Base-by-base conservation (phyloP, 2,797 vertebrate species). In the Bovichtus diacanthus region DNA sequence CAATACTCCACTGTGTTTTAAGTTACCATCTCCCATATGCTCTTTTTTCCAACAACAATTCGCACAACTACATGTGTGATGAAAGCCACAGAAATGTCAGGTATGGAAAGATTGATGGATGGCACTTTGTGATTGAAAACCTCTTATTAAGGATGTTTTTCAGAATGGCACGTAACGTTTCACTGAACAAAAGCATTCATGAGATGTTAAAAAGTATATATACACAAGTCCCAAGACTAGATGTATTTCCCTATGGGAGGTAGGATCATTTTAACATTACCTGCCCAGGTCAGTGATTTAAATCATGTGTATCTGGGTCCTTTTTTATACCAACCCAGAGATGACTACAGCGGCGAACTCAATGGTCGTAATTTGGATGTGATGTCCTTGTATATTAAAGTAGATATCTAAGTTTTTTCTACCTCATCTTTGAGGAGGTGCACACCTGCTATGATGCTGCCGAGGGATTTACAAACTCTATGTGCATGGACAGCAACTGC, bases 11-110 rank as follows among this genome's bases (percentile, higher is more conserved):
- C 64, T 54, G 68, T 80, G 83, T 81, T 90, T 90, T 82, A 82
- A 74, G 74, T 88, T 77, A 81, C 90, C 84, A 55, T 89, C 83
- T 87, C 63, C 86, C 90, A 89, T 89, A 87, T 92, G 90, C 38
- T 87, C 15, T 11, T 29, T 31, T 55, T 21, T 27, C 29, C 54
- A 23, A 39, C n/a, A 27, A 27, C 5, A 70, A 51, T 78, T 56
- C 2, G n/a, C n/a, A 1, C 12, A 59, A 68, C 61, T 60, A 19
- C 38, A 70, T 58, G 51, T 62, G 12, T 43, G 10, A 51, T 41
- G 62, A 29, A 73, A 54, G 19, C 19, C 10, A 76, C 51, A 67
- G 3, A 68, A 62, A 60, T 23, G 6, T 1, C 46, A 47, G 39
- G 4, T 58, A 50, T 29, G 8, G 25, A 43, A 9, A 4, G 46